A percentile compares a stretch with the other conserved stretches of the same genome.
phyloP scores from a whole-genome alignment of 2,888 invertebrate genomes.

The Lottia gigantea region DNA sequence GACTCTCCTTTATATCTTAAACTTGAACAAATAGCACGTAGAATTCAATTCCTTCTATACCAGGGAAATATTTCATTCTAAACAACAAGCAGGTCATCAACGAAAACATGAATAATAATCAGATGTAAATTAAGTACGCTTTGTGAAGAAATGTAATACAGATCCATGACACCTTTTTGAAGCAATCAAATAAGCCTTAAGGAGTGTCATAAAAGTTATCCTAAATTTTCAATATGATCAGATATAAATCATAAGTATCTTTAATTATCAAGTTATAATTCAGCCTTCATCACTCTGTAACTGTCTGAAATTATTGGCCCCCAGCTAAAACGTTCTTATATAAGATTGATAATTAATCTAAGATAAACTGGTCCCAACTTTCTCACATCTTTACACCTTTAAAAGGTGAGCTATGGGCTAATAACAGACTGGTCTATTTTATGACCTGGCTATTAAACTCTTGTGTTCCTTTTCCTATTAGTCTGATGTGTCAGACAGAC shows the following conservation, averaged over 20 bases:
- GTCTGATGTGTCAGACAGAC: neutral
- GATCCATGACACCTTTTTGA: no score
- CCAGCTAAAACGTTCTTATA: neutral
- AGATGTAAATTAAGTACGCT: no score
- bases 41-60: no score
- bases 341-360: neutral
- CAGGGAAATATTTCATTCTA: no score
- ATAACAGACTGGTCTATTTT: neutral
- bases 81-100: no score
- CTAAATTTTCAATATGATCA: neutral
- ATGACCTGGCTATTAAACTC: conserved; percentile 9
- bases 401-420: conserved; percentile 8
- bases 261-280: no score
- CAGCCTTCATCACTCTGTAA: no score
- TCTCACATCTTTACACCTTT: neutral
- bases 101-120: no score
- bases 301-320: neutral
- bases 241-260: neutral
- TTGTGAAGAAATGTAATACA: no score
- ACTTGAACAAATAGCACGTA: no score
- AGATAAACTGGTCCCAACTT: conserved; percentile 1
- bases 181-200: neutral
- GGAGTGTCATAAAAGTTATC: conserved; percentile 2
- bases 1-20: no score
- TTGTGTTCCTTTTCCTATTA: neutral